A percentile compares a stretch with the other conserved stretches of the same genome.
These are phyloP conservation scores for Semicossyphus pulcher DNA, from an alignment of 2,113 vertebrate species.

Conservation along the genomic window DNA sequence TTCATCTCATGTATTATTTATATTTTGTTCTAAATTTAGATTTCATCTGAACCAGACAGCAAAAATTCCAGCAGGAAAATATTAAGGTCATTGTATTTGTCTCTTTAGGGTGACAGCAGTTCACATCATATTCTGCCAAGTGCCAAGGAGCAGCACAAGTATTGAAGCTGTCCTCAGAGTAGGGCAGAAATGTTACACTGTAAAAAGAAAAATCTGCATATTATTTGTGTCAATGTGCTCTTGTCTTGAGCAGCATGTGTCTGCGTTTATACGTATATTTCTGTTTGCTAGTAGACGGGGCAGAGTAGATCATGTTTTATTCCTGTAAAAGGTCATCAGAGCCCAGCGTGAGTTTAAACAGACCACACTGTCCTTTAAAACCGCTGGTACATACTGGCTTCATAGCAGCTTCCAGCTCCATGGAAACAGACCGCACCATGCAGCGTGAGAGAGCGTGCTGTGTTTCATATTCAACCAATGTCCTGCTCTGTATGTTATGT, in stretches of 20 bases:
- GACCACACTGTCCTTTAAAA: slow-evolving; percentile 63
- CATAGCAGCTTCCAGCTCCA: slow-evolving; percentile 81
- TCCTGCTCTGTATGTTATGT: slow-evolving; percentile 50
- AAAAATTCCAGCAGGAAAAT: slow-evolving; percentile 15
- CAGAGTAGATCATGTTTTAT: slow-evolving; percentile 26
- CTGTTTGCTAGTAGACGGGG: neutral
- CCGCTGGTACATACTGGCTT: slow-evolving; percentile 70
- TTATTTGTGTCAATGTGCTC: neutral
- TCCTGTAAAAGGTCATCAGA: slow-evolving; percentile 64
- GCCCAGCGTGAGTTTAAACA: slow-evolving; percentile 69
- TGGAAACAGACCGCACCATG: slow-evolving; percentile 78
- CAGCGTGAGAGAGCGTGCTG: slow-evolving; percentile 69
- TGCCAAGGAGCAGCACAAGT: neutral
- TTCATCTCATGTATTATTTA: slow-evolving; percentile 41
- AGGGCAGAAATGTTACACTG: neutral
- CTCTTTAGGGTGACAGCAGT: neutral
- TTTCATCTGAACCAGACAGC: slow-evolving; percentile 14
- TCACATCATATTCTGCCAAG: slow-evolving; percentile 26
- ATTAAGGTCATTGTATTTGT: slow-evolving; percentile 30
- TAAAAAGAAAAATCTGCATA: neutral
- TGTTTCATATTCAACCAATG: slow-evolving; percentile 75
- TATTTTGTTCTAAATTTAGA: slow-evolving; percentile 37
- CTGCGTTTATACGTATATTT: neutral
- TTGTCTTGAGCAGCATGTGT: neutral
- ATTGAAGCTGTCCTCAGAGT: neutral